Conservation (phyloP, 2,797 vertebrate species). For the Sebastes taczanowskii region DNA sequence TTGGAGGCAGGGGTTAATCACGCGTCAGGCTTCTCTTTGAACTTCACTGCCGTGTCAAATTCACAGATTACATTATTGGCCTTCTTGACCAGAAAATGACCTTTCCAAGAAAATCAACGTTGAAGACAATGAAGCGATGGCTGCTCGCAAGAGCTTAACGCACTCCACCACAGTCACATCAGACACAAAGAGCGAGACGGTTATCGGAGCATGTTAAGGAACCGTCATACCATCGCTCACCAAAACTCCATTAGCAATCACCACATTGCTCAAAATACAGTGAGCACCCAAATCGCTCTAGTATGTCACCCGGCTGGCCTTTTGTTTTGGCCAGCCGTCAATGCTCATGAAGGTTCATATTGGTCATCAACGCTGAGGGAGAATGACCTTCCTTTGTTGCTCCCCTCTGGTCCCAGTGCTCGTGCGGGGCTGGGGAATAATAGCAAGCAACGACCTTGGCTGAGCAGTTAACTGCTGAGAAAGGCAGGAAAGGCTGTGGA, state of each 20-base stretch:
- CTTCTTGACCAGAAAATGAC: conserved; percentile 21
- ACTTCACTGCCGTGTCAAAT: conserved; percentile 19
- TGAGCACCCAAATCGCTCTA: neutral
- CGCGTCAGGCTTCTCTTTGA: conserved; percentile 24
- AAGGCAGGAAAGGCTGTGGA: conserved; percentile 73
- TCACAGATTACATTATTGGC: conserved; percentile 15
- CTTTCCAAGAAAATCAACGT: conserved; percentile 13
- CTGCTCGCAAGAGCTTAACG: neutral
- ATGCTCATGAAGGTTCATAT: conserved; percentile 40
- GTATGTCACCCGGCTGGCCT: conserved; percentile 18
- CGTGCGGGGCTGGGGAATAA: conserved; percentile 61
- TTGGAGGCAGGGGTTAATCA: conserved; percentile 58
- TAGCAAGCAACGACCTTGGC: conserved; percentile 76
- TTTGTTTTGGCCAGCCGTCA: conserved; percentile 54
- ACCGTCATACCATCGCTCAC: conserved; percentile 1
- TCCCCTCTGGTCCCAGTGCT: conserved; percentile 33
- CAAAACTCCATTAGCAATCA: conserved; percentile 31
- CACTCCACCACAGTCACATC: neutral
- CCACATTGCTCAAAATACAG: conserved; percentile 18
- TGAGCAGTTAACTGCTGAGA: conserved; percentile 80
- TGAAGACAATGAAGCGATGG: neutral
- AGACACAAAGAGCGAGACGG: conserved; percentile 13
- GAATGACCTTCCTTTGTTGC: conserved; percentile 77
- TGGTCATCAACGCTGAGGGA: conserved; percentile 44
- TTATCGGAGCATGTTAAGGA: conserved; percentile 5